Evolutionary conservation across 1,140 invertebrate genomes (phyloP), one percentile per base, ranked within the genome.

Genomic region (Dendroctonus valens): DNA sequence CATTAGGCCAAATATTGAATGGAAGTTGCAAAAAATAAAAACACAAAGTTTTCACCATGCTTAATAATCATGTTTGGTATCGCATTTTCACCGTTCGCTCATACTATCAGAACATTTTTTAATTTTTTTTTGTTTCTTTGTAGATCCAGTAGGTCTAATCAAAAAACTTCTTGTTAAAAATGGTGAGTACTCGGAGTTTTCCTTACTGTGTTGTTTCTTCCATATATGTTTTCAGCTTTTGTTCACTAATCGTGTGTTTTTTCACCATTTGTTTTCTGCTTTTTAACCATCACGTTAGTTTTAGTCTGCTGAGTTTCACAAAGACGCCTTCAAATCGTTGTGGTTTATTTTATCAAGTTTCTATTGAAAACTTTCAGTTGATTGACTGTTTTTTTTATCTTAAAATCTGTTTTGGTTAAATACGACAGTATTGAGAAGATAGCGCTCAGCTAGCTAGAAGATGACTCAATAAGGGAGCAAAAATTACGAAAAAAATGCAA

Each of bases 91-190:
- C 26, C 26, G 26, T 26, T 26, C 26, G 26, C 26, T 26, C 26
- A 26, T 26, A 26, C 26, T 26, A 26, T 26, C 26, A 26, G 26
- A 26, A 26, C 26, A 26, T 26, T 26, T 26, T 26, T 26, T 26
- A 26, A 26, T 61, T 61, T 60, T 7, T 67, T 54, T 67, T 67
- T 67, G 42, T 67, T 57, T 67, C 26, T 67, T 67, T 67, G 41
- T 67, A 67, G 65, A 67, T 67, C 65, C 65, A 54, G 49, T 67
- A 54, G 41, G 55, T 61, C 58, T 67, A 46, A 61, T 67, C 46
- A 67, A 67, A 67, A 67, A 67, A 67, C 65, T 67, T 46, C 65
- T 67, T 14, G 41, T 61, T 54, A 67, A 61, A 61, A 67, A 67
- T 61, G 65, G 65, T 67, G 59, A 67, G 65, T 67, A 66, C 41